phyloP scores from a whole-genome alignment of 2,113 vertebrate species.

The Prionailurus bengalensis region DNA sequence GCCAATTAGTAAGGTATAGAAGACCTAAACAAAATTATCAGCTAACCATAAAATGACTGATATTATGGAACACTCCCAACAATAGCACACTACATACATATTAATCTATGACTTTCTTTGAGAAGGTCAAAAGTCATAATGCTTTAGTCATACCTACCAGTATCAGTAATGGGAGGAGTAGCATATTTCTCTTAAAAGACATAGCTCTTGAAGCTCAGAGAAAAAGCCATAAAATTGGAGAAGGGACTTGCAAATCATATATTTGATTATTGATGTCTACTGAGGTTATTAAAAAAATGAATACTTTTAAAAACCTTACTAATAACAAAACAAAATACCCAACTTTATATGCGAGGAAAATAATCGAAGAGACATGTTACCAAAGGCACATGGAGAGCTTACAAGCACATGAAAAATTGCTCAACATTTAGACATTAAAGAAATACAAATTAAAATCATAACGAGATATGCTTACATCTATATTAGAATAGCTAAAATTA shows the following conservation, averaged over 20 bases:
- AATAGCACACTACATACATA: accelerated
- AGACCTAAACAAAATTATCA: not conserved
- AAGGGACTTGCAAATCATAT: not conserved
- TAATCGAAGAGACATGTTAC: not conserved
- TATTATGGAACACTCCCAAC: not conserved
- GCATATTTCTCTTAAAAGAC: not conserved
- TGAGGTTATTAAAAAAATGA: not conserved
- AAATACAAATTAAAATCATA: not conserved
- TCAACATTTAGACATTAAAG: not conserved
- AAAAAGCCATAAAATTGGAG: not conserved
- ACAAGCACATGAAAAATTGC: not conserved
- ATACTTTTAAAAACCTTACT: not conserved
- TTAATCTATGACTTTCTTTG: not conserved
- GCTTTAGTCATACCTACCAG: not conserved
- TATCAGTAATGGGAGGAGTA: not conserved
- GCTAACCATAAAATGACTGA: not conserved
- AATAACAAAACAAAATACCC: not conserved
- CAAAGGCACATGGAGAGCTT: not conserved
- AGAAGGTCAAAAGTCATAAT: not conserved
- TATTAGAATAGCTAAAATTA: not conserved
- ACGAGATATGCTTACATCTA: not conserved
- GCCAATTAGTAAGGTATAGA: not conserved
- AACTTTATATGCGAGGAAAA: not conserved
- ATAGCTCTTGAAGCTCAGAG: not conserved
- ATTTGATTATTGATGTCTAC: not conserved